phyloP scores from a whole-genome alignment of 2,888 invertebrate genomes.

The Hydriomena furcata region DNA sequence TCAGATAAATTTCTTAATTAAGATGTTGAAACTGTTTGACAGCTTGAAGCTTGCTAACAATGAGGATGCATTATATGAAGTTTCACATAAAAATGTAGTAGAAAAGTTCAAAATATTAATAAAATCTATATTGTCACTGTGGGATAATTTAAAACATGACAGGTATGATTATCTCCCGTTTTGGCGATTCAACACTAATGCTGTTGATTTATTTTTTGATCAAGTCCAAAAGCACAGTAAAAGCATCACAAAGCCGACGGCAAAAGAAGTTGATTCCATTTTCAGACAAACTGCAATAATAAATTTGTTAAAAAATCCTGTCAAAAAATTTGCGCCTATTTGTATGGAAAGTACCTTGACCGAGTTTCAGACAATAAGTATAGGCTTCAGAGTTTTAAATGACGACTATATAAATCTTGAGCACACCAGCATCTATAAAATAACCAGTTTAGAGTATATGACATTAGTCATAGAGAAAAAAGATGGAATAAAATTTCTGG shows the following conservation, averaged over 20 bases:
- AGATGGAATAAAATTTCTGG: constrained; percentile 21
- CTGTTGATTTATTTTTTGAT: constrained; percentile 18
- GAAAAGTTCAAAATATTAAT: constrained; percentile 14
- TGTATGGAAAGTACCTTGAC: constrained; percentile 10
- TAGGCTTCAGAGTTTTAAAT: constrained; percentile 1
- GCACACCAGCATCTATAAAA: not conserved
- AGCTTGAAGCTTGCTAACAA: constrained; percentile 9
- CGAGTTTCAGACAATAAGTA: constrained; percentile 6
- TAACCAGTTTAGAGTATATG: constrained; percentile 17
- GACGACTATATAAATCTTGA: not conserved
- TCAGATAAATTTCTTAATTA: not conserved
- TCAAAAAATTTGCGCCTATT: not conserved
- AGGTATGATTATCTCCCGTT: constrained; percentile 10
- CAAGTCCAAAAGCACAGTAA: constrained; percentile 15
- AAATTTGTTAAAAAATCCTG: constrained; percentile 15
- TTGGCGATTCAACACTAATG: constrained; percentile 11
- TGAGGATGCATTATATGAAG: too few species aligned
- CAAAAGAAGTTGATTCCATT: constrained; percentile 19
- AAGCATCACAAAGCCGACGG: constrained; percentile 18
- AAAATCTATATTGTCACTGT: constrained; percentile 13
- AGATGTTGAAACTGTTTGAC: constrained; percentile 11
- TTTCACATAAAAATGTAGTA: not conserved
- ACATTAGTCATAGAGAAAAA: constrained; percentile 16
- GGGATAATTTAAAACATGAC: constrained; percentile 2
- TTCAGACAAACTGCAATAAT: constrained; percentile 23